A percentile compares a stretch with the other conserved stretches of the same genome.
phyloP scores from a whole-genome alignment of 2,888 invertebrate genomes.

The Plebejus melissa region DNA sequence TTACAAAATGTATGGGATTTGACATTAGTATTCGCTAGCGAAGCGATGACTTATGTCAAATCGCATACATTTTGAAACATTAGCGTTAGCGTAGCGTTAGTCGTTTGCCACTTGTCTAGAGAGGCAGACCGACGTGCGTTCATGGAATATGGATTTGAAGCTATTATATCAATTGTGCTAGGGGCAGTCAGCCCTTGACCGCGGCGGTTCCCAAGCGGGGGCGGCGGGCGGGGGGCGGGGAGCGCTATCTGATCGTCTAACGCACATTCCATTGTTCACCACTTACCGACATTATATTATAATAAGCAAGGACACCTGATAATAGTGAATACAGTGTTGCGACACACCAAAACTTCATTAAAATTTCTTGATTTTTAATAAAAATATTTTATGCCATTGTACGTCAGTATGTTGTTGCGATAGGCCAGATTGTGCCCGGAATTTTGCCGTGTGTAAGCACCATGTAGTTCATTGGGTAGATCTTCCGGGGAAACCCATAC shows the following conservation, averaged over 20 bases:
- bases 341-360: slow-evolving; percentile 17
- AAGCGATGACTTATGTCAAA: too few species aligned
- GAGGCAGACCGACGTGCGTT: too few species aligned
- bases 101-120: too few species aligned
- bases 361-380: slow-evolving; percentile 19
- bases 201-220: slow-evolving; percentile 15
- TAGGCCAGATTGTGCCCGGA: too few species aligned
- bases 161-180: neutral
- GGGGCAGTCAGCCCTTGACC: slow-evolving; percentile 19
- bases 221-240: neutral
- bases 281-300: slow-evolving; percentile 20
- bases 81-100: too few species aligned
- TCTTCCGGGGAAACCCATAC: too few species aligned
- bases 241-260: slow-evolving; percentile 8
- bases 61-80: too few species aligned
- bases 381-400: neutral
- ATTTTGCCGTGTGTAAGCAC: too few species aligned
- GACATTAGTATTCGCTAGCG: too few species aligned
- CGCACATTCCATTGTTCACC: slow-evolving; percentile 21
- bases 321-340: slow-evolving; percentile 20
- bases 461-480: too few species aligned
- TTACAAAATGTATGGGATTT: too few species aligned
- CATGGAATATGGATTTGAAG: neutral
- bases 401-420: too few species aligned
- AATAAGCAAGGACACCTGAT: slow-evolving; percentile 26